Conservation (phyloP, 1,140 invertebrate species). For the roundworm (Caenorhabditis elegans) region WBcel235 BX284602.5:3520001-3520500, state of each 20-base stretch:
- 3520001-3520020: too few relatives aligned
- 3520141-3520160: neutral
- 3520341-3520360: too few relatives aligned
- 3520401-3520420: neutral
- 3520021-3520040: too few relatives aligned
- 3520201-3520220: neutral
- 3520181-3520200: neutral
- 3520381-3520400: neutral
- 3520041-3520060: too few relatives aligned
- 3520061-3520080: neutral
- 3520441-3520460: too few relatives aligned
- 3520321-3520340: neutral
- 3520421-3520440: too few relatives aligned
- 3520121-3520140: neutral
- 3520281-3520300: neutral
- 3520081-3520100: neutral
- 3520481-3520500: too few relatives aligned
- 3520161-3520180: neutral
- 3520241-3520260: too few relatives aligned
- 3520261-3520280: neutral
- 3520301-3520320: neutral
- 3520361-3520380: neutral
- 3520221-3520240: neutral
- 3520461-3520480: too few relatives aligned
- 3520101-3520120: neutral